Evolutionary conservation across 2,888 invertebrate species (phyloP), one percentile per base, ranked within the genome.

Genomic region (Amphipoea lucens): DNA sequence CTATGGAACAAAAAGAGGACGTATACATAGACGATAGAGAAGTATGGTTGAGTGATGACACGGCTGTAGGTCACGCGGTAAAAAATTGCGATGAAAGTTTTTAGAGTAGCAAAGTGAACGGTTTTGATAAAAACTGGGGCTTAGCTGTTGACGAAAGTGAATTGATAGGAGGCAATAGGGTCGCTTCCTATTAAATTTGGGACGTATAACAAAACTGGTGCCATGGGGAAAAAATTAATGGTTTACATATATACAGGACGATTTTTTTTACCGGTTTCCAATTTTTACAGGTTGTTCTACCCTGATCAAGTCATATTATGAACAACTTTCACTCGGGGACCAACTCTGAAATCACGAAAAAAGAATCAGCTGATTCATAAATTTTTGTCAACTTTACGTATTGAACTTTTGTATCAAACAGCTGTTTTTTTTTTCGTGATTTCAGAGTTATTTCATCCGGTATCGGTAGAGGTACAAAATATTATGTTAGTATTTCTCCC

Each of bases 31-130:
- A 40, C 45, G 17, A 36, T n/a, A 65, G 68, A 48, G 62, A 40
- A 81, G 63, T 67, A 62, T 76, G 9, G n/a, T 42, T 76, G 76
- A 85, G 83, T 75, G 74, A 72, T 63, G 70, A n/a, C 36, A 62
- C 45, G 40, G 40, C 11, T n/a, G n/a, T 60, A 29, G 69, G 60
- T 54, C 69, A 57, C 14, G 17, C 3, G 17, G n/a, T 7, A 20
- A 72, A 54, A 75, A 29, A n/a, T 36, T 69, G 6, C 45, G 36
- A 63, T 45, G n/a, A 23, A 48, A n/a, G 9, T 68, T 62, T 62
- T 73, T 36, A 11, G n/a, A 57, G 40, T 4, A 48, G 17, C 6
- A 14, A 54, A 29, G 5, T 71, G 7, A 40, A 67, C 14, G 20
- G n/a, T 57, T 20, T 63, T 6, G 12, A 2, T 54, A 11, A 45